phyloP scores from a whole-genome alignment of 2,888 invertebrate genomes.

The Nephrocerus scutellatus region DNA sequence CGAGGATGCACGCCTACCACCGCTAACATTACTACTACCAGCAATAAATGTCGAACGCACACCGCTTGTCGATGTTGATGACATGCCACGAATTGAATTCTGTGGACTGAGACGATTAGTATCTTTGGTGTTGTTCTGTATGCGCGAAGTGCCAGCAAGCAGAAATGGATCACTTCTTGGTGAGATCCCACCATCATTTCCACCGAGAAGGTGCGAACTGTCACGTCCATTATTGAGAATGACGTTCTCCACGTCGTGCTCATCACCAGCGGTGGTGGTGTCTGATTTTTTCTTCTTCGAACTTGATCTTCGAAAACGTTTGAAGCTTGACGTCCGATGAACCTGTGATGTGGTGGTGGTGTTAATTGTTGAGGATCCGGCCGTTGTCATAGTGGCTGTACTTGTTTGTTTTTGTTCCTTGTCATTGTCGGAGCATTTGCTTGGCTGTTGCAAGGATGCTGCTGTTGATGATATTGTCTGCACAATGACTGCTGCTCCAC shows the following conservation, averaged over 20 bases:
- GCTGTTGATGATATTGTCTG: constrained; percentile 36
- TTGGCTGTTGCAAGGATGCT: constrained; percentile 28
- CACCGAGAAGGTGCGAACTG: constrained; percentile 53
- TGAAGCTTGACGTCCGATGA: constrained; percentile 53
- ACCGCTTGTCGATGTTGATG: constrained; percentile 33
- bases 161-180: constrained; percentile 57
- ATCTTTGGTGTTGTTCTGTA: constrained; percentile 71
- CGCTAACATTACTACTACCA: constrained; percentile 26
- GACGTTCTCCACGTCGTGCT: constrained; percentile 51
- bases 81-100: constrained; percentile 53
- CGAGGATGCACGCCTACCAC: constrained; percentile 41
- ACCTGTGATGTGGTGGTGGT: constrained; percentile 27
- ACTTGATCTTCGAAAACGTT: constrained; percentile 66
- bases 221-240: constrained; percentile 65
- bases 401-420: background rate
- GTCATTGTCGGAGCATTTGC: background rate
- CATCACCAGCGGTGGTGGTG: too few species aligned
- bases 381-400: constrained; percentile 11
- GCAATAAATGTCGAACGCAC: too few species aligned
- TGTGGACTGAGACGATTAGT: constrained; percentile 61
- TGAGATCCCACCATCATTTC: constrained; percentile 29
- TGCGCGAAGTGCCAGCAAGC: constrained; percentile 57
- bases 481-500: constrained; percentile 34
- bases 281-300: constrained; percentile 56
- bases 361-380: constrained; percentile 11